Conservation (phyloP, 2,113 vertebrate genomes). For the Odontesthes bonariensis region DNA sequence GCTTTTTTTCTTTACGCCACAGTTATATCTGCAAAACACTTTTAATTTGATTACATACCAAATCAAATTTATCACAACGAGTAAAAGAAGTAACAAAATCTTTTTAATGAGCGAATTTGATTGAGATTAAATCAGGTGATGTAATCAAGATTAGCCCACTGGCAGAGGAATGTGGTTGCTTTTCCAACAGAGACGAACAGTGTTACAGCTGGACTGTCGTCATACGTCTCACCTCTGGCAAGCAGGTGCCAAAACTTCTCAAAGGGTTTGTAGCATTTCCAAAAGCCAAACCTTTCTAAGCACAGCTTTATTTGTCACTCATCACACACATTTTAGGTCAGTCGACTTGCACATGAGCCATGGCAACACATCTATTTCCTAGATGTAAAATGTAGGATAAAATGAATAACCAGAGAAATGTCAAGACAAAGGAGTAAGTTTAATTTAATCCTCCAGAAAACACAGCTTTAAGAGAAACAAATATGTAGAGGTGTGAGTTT, state of each 20-base stretch:
- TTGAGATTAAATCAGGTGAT: background rate
- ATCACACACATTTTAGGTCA: slow-evolving; percentile 26
- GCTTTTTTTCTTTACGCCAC: background rate
- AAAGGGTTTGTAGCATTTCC: slow-evolving; percentile 34
- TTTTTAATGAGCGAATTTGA: background rate
- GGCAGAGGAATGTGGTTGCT: background rate
- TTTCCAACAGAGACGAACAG: background rate
- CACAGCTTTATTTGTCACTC: slow-evolving; percentile 21
- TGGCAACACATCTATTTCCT: background rate
- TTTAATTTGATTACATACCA: background rate
- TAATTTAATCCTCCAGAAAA: background rate
- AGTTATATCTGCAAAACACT: background rate
- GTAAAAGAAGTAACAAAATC: background rate
- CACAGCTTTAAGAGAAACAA: background rate
- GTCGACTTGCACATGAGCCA: background rate
- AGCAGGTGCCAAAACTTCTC: slow-evolving; percentile 25
- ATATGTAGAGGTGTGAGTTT: background rate
- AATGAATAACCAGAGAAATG: background rate
- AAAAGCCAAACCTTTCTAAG: slow-evolving; percentile 21
- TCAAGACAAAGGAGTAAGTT: background rate
- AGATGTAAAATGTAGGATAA: slow-evolving; percentile 1
- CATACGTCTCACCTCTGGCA: slow-evolving; percentile 41
- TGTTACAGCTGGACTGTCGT: slow-evolving; percentile 20
- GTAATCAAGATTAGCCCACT: background rate
- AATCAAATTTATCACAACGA: background rate